phyloP scores from a whole-genome alignment of 2,888 invertebrate species.

The Drosophila birchii region DNA sequence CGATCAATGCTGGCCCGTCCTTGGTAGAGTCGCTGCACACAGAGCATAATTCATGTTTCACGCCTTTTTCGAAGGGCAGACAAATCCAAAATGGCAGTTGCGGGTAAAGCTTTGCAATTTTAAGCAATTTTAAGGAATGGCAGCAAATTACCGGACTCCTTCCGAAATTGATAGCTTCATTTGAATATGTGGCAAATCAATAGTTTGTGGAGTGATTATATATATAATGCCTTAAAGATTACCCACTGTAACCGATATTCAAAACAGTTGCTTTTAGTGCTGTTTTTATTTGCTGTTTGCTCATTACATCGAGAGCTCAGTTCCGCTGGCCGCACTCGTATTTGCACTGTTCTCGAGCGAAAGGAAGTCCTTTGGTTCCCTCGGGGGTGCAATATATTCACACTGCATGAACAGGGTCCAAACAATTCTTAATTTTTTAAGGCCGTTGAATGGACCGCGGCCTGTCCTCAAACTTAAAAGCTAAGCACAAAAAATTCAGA shows the following conservation, averaged over 20 bases:
- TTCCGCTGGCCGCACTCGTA: slow-evolving; percentile 46
- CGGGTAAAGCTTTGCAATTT: slow-evolving; percentile 54
- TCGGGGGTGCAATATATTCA: slow-evolving; percentile 5
- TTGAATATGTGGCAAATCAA: slow-evolving; percentile 21
- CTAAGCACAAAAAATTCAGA: slow-evolving; percentile 14
- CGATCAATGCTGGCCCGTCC: slow-evolving; percentile 56
- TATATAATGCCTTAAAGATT: slow-evolving; percentile 34
- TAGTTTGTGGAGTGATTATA: slow-evolving; percentile 48
- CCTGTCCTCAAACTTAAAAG: background rate
- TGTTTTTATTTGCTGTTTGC: slow-evolving; percentile 55
- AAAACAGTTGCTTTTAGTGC: slow-evolving; percentile 1
- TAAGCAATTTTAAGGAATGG: slow-evolving; percentile 60
- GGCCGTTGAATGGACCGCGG: slow-evolving; percentile 49
- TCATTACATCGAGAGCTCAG: slow-evolving; percentile 55
- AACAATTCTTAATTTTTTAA: slow-evolving; percentile 54
- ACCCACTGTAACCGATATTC: background rate
- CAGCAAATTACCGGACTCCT: slow-evolving; percentile 40
- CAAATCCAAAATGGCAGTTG: slow-evolving; percentile 69
- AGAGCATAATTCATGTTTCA: slow-evolving; percentile 78
- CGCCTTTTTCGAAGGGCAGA: slow-evolving; percentile 55
- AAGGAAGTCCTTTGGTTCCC: slow-evolving; percentile 5
- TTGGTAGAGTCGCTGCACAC: slow-evolving; percentile 24
- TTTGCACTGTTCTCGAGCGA: slow-evolving; percentile 57
- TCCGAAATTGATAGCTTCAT: slow-evolving; percentile 24
- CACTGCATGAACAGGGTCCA: slow-evolving; percentile 18